phyloP scores from a whole-genome alignment of 2,888 invertebrate genomes.

The Phymatocera aterrima region DNA sequence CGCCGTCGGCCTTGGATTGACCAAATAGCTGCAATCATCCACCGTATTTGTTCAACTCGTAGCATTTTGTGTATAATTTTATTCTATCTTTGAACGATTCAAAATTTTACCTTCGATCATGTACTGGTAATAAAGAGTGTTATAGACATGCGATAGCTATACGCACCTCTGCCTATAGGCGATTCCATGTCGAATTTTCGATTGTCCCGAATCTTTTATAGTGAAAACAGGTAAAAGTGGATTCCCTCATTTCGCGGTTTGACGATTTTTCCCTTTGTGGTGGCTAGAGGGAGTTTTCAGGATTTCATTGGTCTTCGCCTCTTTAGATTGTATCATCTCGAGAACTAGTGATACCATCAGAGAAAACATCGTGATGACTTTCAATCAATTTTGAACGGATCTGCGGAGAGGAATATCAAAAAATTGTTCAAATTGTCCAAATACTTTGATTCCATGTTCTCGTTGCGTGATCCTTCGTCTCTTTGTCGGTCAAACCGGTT shows the following conservation, averaged over 20 bases:
- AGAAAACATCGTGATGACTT: too few species aligned
- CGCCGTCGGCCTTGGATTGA: constrained; percentile 65
- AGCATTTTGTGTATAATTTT: constrained; percentile 1
- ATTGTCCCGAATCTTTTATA: too few species aligned
- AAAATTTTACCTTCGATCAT: constrained; percentile 32
- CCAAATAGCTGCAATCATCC: constrained; percentile 52
- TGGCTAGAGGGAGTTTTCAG: too few species aligned
- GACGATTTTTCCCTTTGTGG: too few species aligned
- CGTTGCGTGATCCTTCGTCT: background rate
- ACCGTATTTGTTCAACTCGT: constrained; percentile 13
- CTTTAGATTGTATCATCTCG: too few species aligned
- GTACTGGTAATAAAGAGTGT: constrained; percentile 40
- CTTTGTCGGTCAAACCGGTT: background rate
- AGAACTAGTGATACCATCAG: too few species aligned
- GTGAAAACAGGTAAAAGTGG: too few species aligned
- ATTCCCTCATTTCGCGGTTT: too few species aligned
- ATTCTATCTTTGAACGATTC: constrained; percentile 35
- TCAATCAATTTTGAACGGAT: too few species aligned
- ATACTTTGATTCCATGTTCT: too few species aligned
- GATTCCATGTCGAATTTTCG: too few species aligned
- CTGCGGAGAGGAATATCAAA: too few species aligned
- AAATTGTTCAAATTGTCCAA: background rate
- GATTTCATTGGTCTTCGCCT: background rate
- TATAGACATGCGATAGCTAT: background rate
- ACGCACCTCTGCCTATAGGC: background rate